Evolutionary conservation across 35 echinoderm and acorn worm species (phyloP).

Genomic region (Acanthaster planci): DNA sequence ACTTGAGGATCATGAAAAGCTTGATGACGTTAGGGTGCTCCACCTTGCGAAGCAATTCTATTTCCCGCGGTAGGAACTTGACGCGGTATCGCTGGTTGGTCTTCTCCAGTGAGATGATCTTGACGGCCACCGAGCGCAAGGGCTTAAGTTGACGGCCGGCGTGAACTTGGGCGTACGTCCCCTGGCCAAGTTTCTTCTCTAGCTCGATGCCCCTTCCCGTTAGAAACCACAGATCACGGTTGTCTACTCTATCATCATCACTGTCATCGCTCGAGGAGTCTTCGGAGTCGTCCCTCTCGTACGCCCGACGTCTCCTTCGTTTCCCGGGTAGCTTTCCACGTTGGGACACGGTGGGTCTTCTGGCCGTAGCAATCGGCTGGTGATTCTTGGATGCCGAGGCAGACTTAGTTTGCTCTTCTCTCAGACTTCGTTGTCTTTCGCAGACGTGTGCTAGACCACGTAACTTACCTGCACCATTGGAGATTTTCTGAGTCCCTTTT

Average conservation of each 20-base stretch:
- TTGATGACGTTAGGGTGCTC: slow-evolving; percentile 76
- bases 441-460: not conserved
- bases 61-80: slow-evolving; percentile 88
- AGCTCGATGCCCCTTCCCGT: not conserved
- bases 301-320: not conserved
- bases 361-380: not conserved
- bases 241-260: not conserved
- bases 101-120: slow-evolving; percentile 70
- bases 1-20: slow-evolving; percentile 60
- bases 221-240: slow-evolving; percentile 3
- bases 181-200: slow-evolving; percentile 22
- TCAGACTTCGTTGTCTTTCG: not conserved
- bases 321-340: not conserved
- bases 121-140: slow-evolving; percentile 65
- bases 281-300: not conserved
- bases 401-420: not conserved
- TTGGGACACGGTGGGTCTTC: not conserved
- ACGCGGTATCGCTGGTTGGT: slow-evolving; percentile 63
- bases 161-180: slow-evolving; percentile 79
- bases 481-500: not conserved
- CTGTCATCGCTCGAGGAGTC: slow-evolving; percentile 1
- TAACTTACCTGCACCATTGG: not conserved
- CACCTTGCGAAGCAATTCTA: slow-evolving; percentile 56
- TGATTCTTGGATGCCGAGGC: not conserved
- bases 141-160: not conserved